Evolutionary conservation across 2,797 vertebrate genomes (phyloP).

Genomic region (Falco novaeseelandiae): DNA sequence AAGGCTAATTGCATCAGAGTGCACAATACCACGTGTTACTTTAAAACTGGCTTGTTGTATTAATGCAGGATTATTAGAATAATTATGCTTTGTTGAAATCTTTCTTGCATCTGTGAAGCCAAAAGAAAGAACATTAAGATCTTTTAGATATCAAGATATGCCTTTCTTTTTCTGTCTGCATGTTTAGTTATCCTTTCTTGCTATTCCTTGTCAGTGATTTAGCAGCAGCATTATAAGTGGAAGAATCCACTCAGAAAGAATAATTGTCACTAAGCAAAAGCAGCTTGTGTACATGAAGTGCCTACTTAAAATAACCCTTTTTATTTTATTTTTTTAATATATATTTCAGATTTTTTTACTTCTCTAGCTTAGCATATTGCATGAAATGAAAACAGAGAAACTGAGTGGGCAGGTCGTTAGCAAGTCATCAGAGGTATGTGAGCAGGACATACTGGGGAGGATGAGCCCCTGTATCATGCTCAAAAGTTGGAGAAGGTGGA

Average conservation of each 20-base stretch:
- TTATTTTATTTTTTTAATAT: not conserved
- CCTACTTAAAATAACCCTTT: not conserved
- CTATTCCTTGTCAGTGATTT: not conserved
- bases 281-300: not conserved
- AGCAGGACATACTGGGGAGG: not conserved
- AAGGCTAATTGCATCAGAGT: not conserved
- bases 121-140: not conserved
- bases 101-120: not conserved
- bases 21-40: accelerated
- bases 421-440: not conserved
- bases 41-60: not conserved
- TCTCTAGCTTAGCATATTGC: not conserved
- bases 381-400: not conserved
- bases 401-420: not conserved
- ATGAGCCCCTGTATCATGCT: not conserved
- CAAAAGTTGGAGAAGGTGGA: not conserved
- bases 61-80: not conserved
- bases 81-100: not conserved
- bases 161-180: not conserved
- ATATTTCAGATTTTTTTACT: not conserved
- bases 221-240: not conserved
- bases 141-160: not conserved
- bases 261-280: not conserved
- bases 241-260: not conserved
- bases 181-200: not conserved